Evolutionary conservation across 2,797 vertebrate genomes (phyloP).

Genomic region (Tarsius wallacei): DNA sequence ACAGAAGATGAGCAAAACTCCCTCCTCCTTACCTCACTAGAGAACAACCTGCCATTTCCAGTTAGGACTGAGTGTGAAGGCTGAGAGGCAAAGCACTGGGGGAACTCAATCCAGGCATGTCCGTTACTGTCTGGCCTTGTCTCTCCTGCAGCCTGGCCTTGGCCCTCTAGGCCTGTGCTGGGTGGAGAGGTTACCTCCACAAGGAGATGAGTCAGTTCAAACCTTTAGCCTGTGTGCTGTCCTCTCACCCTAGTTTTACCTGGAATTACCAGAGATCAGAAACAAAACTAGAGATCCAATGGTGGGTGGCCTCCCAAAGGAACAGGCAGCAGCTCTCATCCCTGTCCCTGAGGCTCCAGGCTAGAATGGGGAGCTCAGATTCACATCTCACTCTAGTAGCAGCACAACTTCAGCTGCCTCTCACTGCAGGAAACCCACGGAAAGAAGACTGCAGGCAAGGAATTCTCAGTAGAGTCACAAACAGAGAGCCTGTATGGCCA

Average conservation of each 20-base stretch:
- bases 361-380: background rate
- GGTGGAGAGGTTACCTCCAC: background rate
- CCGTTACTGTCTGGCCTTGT: rapidly evolving
- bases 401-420: background rate
- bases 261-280: background rate
- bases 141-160: background rate
- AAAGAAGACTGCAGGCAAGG: background rate
- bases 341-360: background rate
- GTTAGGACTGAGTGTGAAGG: background rate
- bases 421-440: background rate
- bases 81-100: rapidly evolving
- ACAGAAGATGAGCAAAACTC: background rate
- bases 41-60: background rate
- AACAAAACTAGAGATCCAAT: background rate
- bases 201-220: background rate
- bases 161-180: background rate
- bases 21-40: background rate
- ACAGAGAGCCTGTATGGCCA: background rate
- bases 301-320: background rate
- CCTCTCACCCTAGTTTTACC: background rate
- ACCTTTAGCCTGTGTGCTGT: background rate
- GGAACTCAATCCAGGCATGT: rapidly evolving
- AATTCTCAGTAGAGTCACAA: background rate
- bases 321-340: background rate
- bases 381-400: background rate